A percentile compares a stretch with the other conserved stretches of the same genome.
Conservation (phyloP, 35 echinoderm and acorn worm species). For the Holothuria glaberrima region DNA sequence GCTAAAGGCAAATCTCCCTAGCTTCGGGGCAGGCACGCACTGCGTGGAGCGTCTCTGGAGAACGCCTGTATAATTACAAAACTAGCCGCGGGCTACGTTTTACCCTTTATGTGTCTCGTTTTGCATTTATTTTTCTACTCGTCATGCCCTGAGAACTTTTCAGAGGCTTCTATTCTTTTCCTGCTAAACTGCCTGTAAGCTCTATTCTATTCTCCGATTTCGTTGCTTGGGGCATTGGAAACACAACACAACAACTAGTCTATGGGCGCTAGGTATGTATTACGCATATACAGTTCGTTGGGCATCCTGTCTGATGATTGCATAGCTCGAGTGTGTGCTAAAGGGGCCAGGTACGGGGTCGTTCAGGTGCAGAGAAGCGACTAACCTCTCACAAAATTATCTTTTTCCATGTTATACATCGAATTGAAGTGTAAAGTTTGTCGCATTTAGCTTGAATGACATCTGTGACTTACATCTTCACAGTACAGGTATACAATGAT, state of each 20-base stretch:
- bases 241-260: slow-evolving; percentile 49
- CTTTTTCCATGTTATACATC: background rate
- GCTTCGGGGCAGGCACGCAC: slow-evolving; percentile 63
- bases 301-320: slow-evolving; percentile 25
- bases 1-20: slow-evolving; percentile 61
- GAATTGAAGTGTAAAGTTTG: too few relatives aligned
- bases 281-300: slow-evolving; percentile 22
- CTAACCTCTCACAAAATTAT: slow-evolving; percentile 48
- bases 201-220: slow-evolving; percentile 59
- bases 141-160: slow-evolving; percentile 59
- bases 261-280: slow-evolving; percentile 31
- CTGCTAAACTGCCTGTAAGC: slow-evolving; percentile 53
- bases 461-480: too few relatives aligned
- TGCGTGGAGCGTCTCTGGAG: slow-evolving; percentile 47
- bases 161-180: slow-evolving; percentile 61
- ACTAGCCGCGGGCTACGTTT: slow-evolving; percentile 55
- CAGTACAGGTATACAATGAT: too few relatives aligned
- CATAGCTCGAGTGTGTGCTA: slow-evolving; percentile 40
- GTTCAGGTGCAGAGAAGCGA: slow-evolving; percentile 29
- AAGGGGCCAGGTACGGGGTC: slow-evolving; percentile 38
- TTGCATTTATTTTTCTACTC: slow-evolving; percentile 64
- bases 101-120: slow-evolving; percentile 68
- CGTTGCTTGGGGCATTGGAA: slow-evolving; percentile 42
- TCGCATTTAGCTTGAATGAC: too few relatives aligned
- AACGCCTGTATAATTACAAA: slow-evolving; percentile 61